phyloP scores from a whole-genome alignment of 2,113 vertebrate genomes.

The Sisor rabdophorus region DNA sequence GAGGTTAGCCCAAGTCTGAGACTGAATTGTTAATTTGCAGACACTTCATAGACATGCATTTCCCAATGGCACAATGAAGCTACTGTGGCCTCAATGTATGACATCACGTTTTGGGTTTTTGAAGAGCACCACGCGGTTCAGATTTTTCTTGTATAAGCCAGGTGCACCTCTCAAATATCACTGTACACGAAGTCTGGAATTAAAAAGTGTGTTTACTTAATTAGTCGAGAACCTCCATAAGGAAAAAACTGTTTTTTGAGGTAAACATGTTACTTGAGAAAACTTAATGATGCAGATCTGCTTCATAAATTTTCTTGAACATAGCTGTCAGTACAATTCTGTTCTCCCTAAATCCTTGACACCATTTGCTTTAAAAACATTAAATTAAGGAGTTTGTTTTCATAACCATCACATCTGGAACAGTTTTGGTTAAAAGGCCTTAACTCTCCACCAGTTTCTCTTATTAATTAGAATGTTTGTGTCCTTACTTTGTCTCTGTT shows the following conservation, averaged over 20 bases:
- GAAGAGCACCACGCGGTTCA: background rate
- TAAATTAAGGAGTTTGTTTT: conserved; percentile 1
- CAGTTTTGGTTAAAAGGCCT: background rate
- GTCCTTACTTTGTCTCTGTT: conserved; percentile 10
- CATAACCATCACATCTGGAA: conserved; percentile 19
- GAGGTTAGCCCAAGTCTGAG: background rate
- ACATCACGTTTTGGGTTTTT: conserved; percentile 23
- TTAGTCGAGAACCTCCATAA: background rate
- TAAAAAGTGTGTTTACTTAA: background rate
- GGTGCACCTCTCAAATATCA: conserved; percentile 16
- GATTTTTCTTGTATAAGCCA: background rate
- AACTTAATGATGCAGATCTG: conserved; percentile 1
- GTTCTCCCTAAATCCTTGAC: background rate
- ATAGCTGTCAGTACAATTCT: background rate
- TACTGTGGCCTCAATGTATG: conserved; percentile 33
- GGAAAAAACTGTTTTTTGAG: background rate
- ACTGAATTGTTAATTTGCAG: background rate
- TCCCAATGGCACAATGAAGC: conserved; percentile 40
- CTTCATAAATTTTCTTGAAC: background rate
- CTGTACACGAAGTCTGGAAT: background rate
- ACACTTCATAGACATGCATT: conserved; percentile 12
- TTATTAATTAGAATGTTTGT: conserved; percentile 1
- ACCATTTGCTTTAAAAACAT: background rate
- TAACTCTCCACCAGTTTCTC: background rate
- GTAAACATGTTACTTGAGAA: background rate